Base-by-base conservation (phyloP, 2,797 vertebrate genomes). In the Synanceia verrucosa region DNA sequence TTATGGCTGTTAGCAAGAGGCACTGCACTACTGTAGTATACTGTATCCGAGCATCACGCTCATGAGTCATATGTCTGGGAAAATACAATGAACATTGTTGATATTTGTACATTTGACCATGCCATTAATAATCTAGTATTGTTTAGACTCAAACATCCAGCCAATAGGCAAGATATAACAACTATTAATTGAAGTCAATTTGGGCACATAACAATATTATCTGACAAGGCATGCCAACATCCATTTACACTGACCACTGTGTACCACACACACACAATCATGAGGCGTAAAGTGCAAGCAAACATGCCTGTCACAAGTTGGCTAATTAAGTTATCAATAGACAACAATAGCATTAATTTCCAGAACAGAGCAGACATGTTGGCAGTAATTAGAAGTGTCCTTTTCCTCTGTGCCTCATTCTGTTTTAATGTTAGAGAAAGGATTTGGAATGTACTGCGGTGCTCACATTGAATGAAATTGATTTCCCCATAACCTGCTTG, bases 361-460 rank as follows among this genome's bases (percentile, higher is more conserved):
- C 67, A 77, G 78, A 86, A 80, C 72, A 76, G 63, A 85, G 79
- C 81, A 89, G 76, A 91, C 75, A 82, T 51, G 76, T 79, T 88
- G 89, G 88, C 84, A 89, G 86, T 92, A 88, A 90, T 89, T 76
- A 79, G 76, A 84, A 80, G 72, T 78, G 72, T 89, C 74, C 73
- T 82, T 87, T 79, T 71, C 70, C 67, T 73, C 79, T 83, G 77
- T 81, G 69, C 83, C 86, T 79, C 58, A n/a, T 65, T 88, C 57
- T 50, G 19, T 61, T 87, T 85, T 70, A 51, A 87, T 80, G 86
- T 79, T 34, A 60, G 75, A 84, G 78, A 76, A 83, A 75, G 75
- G 81, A 81, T 86, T 78, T 86, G 83, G 81, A 90, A 90, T 82
- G 83, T 86, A 79, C 57, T 39, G 51, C 28, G 53, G 63, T 44